Conservation (phyloP, 2,113 vertebrate species). For the Festucalex cinctus region DNA sequence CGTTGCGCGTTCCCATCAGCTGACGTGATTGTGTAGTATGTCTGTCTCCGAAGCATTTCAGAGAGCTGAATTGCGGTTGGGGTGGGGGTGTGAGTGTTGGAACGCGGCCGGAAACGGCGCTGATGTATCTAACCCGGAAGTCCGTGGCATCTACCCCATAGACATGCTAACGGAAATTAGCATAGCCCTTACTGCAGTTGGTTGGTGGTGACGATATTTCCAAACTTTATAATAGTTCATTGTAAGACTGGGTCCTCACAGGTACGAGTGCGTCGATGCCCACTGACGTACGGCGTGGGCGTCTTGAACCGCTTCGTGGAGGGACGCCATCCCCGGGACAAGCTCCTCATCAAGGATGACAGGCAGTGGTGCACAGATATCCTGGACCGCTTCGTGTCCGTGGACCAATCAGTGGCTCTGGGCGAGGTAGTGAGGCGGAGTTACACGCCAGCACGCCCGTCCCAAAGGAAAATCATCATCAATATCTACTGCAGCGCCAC, state of each 20-base stretch:
- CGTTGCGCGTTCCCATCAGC: too few relatives aligned
- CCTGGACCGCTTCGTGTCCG: slow-evolving; percentile 88
- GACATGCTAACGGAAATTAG: too few relatives aligned
- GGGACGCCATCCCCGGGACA: slow-evolving; percentile 85
- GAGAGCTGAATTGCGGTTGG: too few relatives aligned
- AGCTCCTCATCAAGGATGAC: slow-evolving; percentile 89
- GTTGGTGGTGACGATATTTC: too few relatives aligned
- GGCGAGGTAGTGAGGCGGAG: slow-evolving; percentile 89
- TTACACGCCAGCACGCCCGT: slow-evolving; percentile 86
- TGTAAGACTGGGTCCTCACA: slow-evolving; percentile 4
- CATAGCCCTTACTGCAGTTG: too few relatives aligned
- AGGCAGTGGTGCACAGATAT: slow-evolving; percentile 96
- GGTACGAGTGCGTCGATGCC: slow-evolving; percentile 87
- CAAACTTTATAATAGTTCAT: not conserved
- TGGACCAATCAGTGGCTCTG: slow-evolving; percentile 91
- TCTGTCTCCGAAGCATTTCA: too few relatives aligned
- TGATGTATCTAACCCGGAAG: too few relatives aligned
- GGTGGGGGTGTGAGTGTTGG: too few relatives aligned
- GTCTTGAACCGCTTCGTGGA: slow-evolving; percentile 91
- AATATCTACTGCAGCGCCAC: slow-evolving; percentile 88
- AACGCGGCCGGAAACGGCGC: too few relatives aligned
- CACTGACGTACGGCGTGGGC: slow-evolving; percentile 89
- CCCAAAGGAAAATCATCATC: slow-evolving; percentile 91
- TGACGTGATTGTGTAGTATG: too few relatives aligned
- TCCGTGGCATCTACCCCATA: too few relatives aligned